A percentile compares a stretch with the other conserved stretches of the same genome.
phyloP scores from a whole-genome alignment of 2,113 vertebrate species.

The Myrmecobius fasciatus region DNA sequence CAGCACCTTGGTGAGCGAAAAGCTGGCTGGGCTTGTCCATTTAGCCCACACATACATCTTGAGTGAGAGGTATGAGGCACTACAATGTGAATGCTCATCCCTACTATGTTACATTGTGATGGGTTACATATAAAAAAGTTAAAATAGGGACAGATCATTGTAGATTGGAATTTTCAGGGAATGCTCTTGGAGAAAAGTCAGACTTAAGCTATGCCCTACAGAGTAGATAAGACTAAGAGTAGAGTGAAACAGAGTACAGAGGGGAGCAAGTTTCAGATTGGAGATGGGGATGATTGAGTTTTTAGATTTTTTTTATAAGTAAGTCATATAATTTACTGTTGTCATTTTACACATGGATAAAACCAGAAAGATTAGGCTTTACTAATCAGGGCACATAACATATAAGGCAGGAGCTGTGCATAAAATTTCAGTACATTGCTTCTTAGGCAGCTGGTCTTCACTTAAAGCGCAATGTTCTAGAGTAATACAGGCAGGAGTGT shows the following conservation, averaged over 20 bases:
- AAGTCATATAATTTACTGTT: not conserved
- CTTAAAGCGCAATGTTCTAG: not conserved
- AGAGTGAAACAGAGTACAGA: not conserved
- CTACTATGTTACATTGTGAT: not conserved
- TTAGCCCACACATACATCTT: not conserved
- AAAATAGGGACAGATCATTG: not conserved
- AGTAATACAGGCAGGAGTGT: not conserved
- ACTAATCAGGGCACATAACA: not conserved
- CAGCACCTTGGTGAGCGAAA: not conserved
- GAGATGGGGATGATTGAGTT: not conserved
- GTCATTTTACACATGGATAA: not conserved
- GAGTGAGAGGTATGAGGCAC: not conserved
- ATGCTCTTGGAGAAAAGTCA: not conserved
- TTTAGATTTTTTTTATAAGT: not conserved
- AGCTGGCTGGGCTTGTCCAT: not conserved
- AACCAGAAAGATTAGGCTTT: not conserved
- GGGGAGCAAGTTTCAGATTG: not conserved
- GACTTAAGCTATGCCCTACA: not conserved
- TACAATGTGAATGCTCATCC: not conserved
- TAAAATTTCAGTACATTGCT: not conserved
- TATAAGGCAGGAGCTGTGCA: not conserved
- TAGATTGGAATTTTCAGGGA: not conserved
- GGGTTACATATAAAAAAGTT: no score
- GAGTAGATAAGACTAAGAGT: not conserved
- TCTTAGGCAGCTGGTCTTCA: not conserved